Evolutionary conservation across 1,140 invertebrate genomes (phyloP).

Genomic region (Planococcus citri): DNA sequence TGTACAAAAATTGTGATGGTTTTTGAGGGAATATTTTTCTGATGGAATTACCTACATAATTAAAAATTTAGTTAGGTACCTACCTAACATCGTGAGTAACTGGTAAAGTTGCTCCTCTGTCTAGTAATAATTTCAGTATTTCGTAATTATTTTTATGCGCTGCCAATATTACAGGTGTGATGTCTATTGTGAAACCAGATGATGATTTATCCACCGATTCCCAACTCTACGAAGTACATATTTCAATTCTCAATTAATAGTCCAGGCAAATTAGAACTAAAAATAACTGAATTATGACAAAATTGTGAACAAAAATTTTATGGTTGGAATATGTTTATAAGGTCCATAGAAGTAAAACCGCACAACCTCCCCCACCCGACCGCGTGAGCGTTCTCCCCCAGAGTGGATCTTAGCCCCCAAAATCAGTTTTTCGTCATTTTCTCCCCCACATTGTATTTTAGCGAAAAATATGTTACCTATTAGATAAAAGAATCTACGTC

Average conservation of each 20-base stretch:
- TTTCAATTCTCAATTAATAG: constrained; percentile 1
- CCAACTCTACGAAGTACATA: constrained; percentile 66
- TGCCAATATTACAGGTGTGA: constrained; percentile 76
- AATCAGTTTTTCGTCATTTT: too few relatives aligned
- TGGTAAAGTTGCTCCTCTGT: constrained; percentile 72
- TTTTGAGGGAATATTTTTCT: not conserved
- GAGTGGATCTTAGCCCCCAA: not conserved
- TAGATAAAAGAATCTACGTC: too few relatives aligned
- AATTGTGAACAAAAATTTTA: too few relatives aligned
- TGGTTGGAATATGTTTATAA: too few relatives aligned
- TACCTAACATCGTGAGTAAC: constrained; percentile 80
- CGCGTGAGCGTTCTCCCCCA: not conserved
- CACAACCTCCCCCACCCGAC: too few relatives aligned
- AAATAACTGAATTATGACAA: too few relatives aligned
- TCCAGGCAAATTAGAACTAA: too few relatives aligned
- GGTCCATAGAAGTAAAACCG: too few relatives aligned
- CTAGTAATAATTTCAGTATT: constrained; percentile 77
- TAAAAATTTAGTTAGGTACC: not conserved
- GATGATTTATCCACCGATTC: constrained; percentile 64
- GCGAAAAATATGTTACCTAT: not conserved
- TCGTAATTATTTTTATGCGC: constrained; percentile 88
- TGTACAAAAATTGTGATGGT: constrained; percentile 30
- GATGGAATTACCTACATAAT: not conserved
- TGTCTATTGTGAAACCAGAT: constrained; percentile 76
- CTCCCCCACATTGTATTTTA: not conserved